Evolutionary conservation across 2,113 vertebrate species (phyloP), one percentile per base, ranked within the genome.

Genomic region (Psittacus erithacus): DNA sequence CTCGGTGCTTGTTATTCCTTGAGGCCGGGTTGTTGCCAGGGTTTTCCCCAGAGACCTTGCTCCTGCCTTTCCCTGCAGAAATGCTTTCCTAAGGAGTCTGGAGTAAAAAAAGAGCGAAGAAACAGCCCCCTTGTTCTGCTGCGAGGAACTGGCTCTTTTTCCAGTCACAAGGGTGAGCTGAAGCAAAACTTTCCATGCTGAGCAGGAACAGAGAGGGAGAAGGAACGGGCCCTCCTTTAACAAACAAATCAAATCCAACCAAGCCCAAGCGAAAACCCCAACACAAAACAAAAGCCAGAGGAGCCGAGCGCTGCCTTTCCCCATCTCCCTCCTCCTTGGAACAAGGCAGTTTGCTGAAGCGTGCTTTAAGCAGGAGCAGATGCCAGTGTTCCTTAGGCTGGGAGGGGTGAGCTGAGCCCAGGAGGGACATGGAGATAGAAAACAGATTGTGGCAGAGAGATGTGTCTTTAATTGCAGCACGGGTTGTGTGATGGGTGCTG

Each of bases 111-210:
- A 71, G 27, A 41, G 82, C 63, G 65, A 85, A 88, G 86, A 94
- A 95, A 74, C 75, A 53, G 57, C 39, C 73, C 82, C 87, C 74
- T 96, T 87, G 91, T 95, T 96, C 90, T 79, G 70, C 60, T 41
- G 74, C 1, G 11, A 79, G 86, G 88, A 95, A 60, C 95, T 82
- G 90, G 87, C 91, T 91, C 77, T 89, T 96, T 96, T 96, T 95
- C 97, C 96, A 97, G 96, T 97, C 96, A 97, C 96, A 97, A 96
- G 95, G 90, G 88, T 4, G 38, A 97, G 93, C 93, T 90, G 96
- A 94, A 97, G 93, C 92, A 95, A 96, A 96, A 97, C 77, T 97
- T 97, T 96, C 96, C 97, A 96, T 82, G n/a, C 80, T 33, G 28
- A 10, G 59, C 65, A 93, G 91, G 84, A 89, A 69, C 77, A 74